Evolutionary conservation across 1,140 invertebrate genomes (phyloP).

Genomic region (Scaptomyza montana): DNA sequence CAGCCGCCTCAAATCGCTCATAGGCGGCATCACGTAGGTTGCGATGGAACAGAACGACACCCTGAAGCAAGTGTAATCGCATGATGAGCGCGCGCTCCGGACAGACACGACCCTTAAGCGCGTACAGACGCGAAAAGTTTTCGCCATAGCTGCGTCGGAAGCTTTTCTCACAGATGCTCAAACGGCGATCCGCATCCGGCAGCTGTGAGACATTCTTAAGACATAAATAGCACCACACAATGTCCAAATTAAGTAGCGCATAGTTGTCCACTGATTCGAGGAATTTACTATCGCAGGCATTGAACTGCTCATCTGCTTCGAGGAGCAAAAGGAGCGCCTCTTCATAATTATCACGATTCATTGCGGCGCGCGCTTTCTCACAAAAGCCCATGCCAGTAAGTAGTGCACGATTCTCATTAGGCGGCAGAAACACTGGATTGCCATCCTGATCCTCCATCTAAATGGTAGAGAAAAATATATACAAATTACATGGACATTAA

Average conservation of each 20-base stretch:
- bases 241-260: conserved; percentile 91
- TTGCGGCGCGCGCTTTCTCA: conserved; percentile 89
- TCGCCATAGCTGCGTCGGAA: conserved; percentile 89
- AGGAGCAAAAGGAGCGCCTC: conserved; percentile 89
- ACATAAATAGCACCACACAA: conserved; percentile 93
- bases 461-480: conserved; percentile 39
- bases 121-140: conserved; percentile 88
- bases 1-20: conserved; percentile 85
- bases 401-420: conserved; percentile 87
- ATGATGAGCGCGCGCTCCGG: conserved; percentile 90
- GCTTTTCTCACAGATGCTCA: conserved; percentile 87
- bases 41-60: conserved; percentile 90
- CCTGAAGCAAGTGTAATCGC: conserved; percentile 91
- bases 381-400: conserved; percentile 90
- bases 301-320: conserved; percentile 90
- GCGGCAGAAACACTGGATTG: conserved; percentile 88
- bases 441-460: conserved; percentile 92
- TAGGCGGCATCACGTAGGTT: conserved; percentile 87
- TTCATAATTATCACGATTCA: conserved; percentile 87
- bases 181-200: conserved; percentile 88
- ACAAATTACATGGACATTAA: not conserved
- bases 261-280: conserved; percentile 91
- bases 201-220: conserved; percentile 88
- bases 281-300: conserved; percentile 87
- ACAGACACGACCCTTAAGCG: conserved; percentile 87